Percentiles rank a stretch among this genome's conserved stretches.
These are phyloP conservation scores for Yasuhikotakia modesta DNA, from an alignment of 2,797 vertebrate genomes.

Conservation along the genomic window DNA sequence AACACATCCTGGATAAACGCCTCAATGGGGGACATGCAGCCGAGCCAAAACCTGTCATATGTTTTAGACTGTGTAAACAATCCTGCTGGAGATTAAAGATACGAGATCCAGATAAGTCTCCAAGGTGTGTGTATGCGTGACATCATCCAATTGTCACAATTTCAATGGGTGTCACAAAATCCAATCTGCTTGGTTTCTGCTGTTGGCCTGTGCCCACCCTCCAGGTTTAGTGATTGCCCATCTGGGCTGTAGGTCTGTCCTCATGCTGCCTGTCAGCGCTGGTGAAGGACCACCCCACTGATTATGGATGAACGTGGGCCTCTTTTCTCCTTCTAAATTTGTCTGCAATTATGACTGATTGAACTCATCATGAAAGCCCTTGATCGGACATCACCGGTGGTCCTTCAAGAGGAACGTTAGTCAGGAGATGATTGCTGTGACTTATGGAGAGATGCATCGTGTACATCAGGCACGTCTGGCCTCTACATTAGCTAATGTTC, in stretches of 20 bases:
- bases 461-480: slow-evolving; percentile 2
- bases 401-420: slow-evolving; percentile 24
- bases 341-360: slow-evolving; percentile 30
- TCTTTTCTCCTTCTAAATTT: slow-evolving; percentile 23
- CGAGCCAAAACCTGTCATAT: slow-evolving; percentile 31
- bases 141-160: slow-evolving; percentile 12
- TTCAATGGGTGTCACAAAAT: no score
- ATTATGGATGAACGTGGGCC: slow-evolving; percentile 64
- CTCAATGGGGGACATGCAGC: not conserved
- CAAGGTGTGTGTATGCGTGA: slow-evolving; percentile 4
- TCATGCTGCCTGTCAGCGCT: slow-evolving; percentile 63
- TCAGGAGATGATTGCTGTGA: slow-evolving; percentile 24
- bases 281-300: slow-evolving; percentile 46
- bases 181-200: slow-evolving; percentile 18
- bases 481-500: not conserved
- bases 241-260: slow-evolving; percentile 64
- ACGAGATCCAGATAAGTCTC: slow-evolving; percentile 20
- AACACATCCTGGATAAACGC: slow-evolving; percentile 5
- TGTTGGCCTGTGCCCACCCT: not conserved
- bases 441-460: not conserved
- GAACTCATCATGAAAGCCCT: not conserved
- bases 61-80: slow-evolving; percentile 36
- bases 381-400: slow-evolving; percentile 2
- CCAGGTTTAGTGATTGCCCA: slow-evolving; percentile 54
- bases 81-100: slow-evolving; percentile 37